Conservation (phyloP, 1,140 invertebrate genomes). For the Pygmarrhopalites habei region DNA sequence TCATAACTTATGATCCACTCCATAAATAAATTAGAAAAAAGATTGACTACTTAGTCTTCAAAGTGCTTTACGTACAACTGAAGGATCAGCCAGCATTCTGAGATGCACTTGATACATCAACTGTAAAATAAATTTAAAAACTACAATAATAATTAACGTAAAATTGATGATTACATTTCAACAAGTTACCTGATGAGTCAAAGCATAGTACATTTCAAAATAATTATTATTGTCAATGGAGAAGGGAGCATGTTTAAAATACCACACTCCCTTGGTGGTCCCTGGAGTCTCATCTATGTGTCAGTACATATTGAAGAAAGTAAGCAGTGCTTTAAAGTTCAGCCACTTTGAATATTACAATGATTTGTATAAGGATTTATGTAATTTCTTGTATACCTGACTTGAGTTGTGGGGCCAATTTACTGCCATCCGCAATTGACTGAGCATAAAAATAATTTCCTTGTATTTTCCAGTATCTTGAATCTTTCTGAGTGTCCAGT, state of each 20-base stretch:
- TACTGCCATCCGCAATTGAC: not conserved
- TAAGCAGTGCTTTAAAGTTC: too few relatives aligned
- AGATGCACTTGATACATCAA: not conserved
- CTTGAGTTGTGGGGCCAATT: not conserved
- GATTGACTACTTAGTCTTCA: too few relatives aligned
- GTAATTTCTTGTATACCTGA: too few relatives aligned
- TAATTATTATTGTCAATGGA: not conserved
- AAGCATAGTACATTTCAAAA: not conserved
- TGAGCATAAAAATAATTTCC: conserved; percentile 2
- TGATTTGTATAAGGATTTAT: too few relatives aligned
- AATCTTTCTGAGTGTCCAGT: not conserved
- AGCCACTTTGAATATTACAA: too few relatives aligned
- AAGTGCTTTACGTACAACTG: too few relatives aligned
- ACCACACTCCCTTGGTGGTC: not conserved
- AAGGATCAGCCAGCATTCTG: conserved; percentile 1
- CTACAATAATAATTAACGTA: too few relatives aligned
- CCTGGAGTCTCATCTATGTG: not conserved
- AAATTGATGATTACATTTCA: too few relatives aligned
- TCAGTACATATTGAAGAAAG: too few relatives aligned
- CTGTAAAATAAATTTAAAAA: too few relatives aligned
- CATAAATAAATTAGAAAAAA: too few relatives aligned
- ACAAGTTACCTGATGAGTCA: not conserved
- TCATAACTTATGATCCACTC: too few relatives aligned
- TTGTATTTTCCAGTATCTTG: not conserved
- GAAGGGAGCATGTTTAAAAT: not conserved